Percentiles rank a stretch among this genome's conserved stretches.
phyloP scores from a whole-genome alignment of 2,888 invertebrate genomes.

The Tanytarsus gracilentus region DNA sequence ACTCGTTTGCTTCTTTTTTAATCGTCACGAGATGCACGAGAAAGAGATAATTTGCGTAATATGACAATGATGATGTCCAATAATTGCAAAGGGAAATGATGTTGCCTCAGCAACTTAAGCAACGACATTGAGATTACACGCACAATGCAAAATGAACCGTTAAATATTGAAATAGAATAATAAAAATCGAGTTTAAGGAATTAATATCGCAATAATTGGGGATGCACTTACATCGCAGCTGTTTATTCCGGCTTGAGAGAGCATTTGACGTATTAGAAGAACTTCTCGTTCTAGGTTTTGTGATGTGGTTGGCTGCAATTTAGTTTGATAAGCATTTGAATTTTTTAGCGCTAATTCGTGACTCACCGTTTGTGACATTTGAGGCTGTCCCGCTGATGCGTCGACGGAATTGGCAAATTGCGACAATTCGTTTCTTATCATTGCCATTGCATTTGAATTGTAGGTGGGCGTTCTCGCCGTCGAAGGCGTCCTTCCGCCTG shows the following conservation, averaged over 20 bases:
- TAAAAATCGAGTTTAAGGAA: background rate
- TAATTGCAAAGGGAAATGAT: conserved; percentile 21
- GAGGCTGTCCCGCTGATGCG: conserved; percentile 6
- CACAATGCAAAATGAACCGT: background rate
- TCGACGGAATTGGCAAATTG: conserved; percentile 23
- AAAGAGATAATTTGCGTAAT: conserved; percentile 15
- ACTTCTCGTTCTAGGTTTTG: conserved; percentile 19
- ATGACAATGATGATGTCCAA: background rate
- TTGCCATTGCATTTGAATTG: conserved; percentile 43
- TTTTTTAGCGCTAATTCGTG: conserved; percentile 5
- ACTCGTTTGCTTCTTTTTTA: no score
- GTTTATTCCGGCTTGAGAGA: conserved; percentile 16
- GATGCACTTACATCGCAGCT: conserved; percentile 11
- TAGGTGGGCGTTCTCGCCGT: conserved; percentile 42
- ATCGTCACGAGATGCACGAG: background rate
- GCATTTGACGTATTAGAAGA: conserved; percentile 16
- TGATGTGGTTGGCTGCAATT: background rate
- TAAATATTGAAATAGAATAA: conserved; percentile 3
- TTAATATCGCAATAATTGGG: background rate
- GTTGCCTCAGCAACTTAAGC: background rate
- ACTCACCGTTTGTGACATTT: conserved; percentile 30
- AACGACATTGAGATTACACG: background rate
- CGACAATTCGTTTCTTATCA: conserved; percentile 42
- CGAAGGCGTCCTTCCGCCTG: conserved; percentile 44
- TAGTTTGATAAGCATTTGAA: conserved; percentile 1